A percentile compares a stretch with the other conserved stretches of the same genome.
phyloP scores from a whole-genome alignment of 1,140 invertebrate genomes.

The Radopholus similis region DNA sequence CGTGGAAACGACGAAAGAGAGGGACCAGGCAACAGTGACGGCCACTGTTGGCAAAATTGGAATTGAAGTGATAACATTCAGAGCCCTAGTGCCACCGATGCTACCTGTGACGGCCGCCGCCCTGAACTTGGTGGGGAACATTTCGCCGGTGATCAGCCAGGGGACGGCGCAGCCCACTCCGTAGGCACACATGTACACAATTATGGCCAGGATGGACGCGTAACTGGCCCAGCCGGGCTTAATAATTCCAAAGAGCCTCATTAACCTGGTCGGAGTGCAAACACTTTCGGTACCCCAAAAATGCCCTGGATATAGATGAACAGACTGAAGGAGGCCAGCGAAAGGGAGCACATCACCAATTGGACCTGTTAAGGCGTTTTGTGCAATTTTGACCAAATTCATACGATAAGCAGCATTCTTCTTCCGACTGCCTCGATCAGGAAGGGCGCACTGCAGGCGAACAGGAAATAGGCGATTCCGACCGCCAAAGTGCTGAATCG shows the following conservation, averaged over 20 bases:
- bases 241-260: not conserved
- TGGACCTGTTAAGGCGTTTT: slow-evolving; percentile 21
- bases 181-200: slow-evolving; percentile 57
- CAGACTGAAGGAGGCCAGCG: slow-evolving; percentile 39
- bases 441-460: slow-evolving; percentile 52
- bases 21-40: slow-evolving; percentile 56
- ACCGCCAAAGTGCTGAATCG: slow-evolving; percentile 54
- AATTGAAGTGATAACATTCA: slow-evolving; percentile 9
- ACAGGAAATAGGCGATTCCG: slow-evolving; percentile 56
- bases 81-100: not conserved
- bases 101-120: slow-evolving; percentile 5
- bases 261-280: not conserved
- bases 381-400: not conserved
- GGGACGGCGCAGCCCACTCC: slow-evolving; percentile 56
- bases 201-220: slow-evolving; percentile 47
- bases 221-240: slow-evolving; percentile 49
- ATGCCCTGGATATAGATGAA: slow-evolving; percentile 36
- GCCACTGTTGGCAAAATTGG: slow-evolving; percentile 48
- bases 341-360: slow-evolving; percentile 41
- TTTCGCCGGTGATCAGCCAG: slow-evolving; percentile 56
- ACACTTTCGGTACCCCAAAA: not conserved
- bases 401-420: slow-evolving; percentile 46
- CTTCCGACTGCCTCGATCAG: slow-evolving; percentile 53
- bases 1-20: slow-evolving; percentile 53
- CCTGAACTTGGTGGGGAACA: slow-evolving; percentile 43